Evolutionary conservation across 2,113 vertebrate genomes (phyloP), one percentile per base, ranked within the genome.

Genomic region (Athene cunicularia): DNA sequence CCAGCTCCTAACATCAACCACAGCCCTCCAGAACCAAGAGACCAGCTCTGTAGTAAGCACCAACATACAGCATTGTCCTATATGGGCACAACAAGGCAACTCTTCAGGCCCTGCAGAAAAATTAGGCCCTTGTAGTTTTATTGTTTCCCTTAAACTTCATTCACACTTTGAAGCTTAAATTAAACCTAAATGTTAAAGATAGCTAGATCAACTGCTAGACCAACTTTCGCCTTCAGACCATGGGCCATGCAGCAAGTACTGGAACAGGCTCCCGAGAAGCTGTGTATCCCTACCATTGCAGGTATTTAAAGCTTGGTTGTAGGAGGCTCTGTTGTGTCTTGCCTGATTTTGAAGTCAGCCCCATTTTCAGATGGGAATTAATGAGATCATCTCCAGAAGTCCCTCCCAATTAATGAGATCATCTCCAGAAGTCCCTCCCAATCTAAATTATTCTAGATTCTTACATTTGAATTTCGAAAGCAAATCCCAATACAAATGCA

Each of bases 181-280:
- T 32, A 67, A 86, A 52, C 52, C 39, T 55, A 45, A 49, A 37
- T 5, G 20, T 24, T 32, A 58, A 66, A 76, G 27, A 17, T 1
- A 43, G 12, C 39, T 7, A 55, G 62, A 66, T 11, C 56, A 71
- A 8, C 52, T 39, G 23, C 52, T 76, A 1, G 43, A 45, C 16
- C 32, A 26, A 33, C 33, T 28, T 35, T 41, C 12, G 5, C 64
- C 67, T 47, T 41, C 59, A 70, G 74, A 37, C 33, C 43, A 18
- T 0, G 0, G 30, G 28, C 11, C 24, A 26, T 28, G 60, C 53
- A 80, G 64, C 16, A 28, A 32, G 18, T 35, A n/a, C 14, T 32
- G 63, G 30, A 75, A 66, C 14, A 22, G 53, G 68, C 33, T 93
- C 47, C 47, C 3, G 9, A 63, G 22, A 67, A 32, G 7, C n/a